These are phyloP conservation scores for Brachyptera putata DNA, from an alignment of 2,888 invertebrate genomes.

Conservation along the genomic window DNA sequence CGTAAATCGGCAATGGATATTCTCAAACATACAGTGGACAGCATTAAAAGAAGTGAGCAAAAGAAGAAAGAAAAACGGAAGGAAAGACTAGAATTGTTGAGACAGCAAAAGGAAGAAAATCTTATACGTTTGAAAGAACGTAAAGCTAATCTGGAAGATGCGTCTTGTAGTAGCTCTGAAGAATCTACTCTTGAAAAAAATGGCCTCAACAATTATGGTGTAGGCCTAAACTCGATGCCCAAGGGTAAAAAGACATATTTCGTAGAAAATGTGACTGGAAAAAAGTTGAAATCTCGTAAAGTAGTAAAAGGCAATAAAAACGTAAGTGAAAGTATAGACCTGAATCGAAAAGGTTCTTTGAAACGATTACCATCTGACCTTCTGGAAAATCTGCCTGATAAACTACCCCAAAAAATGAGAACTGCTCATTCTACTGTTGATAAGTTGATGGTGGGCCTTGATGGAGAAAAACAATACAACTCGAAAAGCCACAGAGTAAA, in stretches of 20 bases:
- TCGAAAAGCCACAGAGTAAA: not conserved
- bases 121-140: conserved; percentile 31
- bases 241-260: conserved; percentile 5
- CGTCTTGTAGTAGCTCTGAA: conserved; percentile 32
- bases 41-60: conserved; percentile 22
- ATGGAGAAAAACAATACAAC: not conserved
- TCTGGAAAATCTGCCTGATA: conserved; percentile 18
- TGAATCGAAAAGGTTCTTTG: not conserved
- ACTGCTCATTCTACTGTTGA: not conserved
- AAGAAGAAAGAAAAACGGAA: conserved; percentile 26
- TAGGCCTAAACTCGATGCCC: not conserved
- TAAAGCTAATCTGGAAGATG: conserved; percentile 30
- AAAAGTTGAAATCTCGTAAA: not conserved
- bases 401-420: not conserved
- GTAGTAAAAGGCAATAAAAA: too few species aligned
- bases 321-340: too few species aligned
- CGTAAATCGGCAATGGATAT: conserved; percentile 15
- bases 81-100: conserved; percentile 26
- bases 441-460: not conserved
- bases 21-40: conserved; percentile 22
- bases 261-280: not conserved
- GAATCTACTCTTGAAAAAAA: conserved; percentile 28
- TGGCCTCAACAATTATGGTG: too few species aligned
- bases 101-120: conserved; percentile 31
- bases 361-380: conserved; percentile 16